A percentile compares a stretch with the other conserved stretches of the same genome.
Conservation (phyloP, 1,140 invertebrate genomes). For the Himalopsyche phryganea region DNA sequence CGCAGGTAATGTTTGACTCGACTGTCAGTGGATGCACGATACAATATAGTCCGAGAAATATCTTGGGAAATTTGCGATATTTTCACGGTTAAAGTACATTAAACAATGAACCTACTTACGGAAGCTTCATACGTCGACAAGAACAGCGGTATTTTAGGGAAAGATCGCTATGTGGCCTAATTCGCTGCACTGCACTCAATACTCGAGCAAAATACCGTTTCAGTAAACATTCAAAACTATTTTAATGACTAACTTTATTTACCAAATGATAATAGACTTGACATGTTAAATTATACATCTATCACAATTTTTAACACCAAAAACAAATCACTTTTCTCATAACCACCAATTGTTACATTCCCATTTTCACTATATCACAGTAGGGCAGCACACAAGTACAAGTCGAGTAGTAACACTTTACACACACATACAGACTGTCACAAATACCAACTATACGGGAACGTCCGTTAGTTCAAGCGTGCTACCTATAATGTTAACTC, state of each 20-base stretch:
- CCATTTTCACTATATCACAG: constrained; percentile 27
- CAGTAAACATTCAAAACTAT: constrained; percentile 7
- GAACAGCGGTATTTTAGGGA: constrained; percentile 57
- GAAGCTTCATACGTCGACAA: constrained; percentile 53
- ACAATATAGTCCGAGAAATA: background rate
- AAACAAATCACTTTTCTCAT: constrained; percentile 28
- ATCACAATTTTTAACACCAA: constrained; percentile 23
- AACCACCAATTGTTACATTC: constrained; percentile 25
- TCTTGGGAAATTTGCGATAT: background rate
- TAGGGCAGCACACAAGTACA: constrained; percentile 10
- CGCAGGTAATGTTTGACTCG: constrained; percentile 18
- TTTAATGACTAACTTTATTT: constrained; percentile 13
- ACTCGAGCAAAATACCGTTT: constrained; percentile 40
- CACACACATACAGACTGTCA: constrained; percentile 21
- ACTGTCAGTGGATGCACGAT: constrained; percentile 17
- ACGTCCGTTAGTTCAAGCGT: constrained; percentile 19
- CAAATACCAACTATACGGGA: constrained; percentile 26
- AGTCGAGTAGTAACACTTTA: background rate
- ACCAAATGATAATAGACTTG: constrained; percentile 2
- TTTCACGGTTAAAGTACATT: background rate
- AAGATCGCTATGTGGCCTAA: constrained; percentile 57
- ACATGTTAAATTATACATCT: constrained; percentile 9
- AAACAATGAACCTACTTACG: constrained; percentile 35
- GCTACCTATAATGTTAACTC: background rate
- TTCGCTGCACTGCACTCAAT: constrained; percentile 54